Evolutionary conservation across 2,888 invertebrate genomes (phyloP).

Genomic region (Slavum lentiscoides): DNA sequence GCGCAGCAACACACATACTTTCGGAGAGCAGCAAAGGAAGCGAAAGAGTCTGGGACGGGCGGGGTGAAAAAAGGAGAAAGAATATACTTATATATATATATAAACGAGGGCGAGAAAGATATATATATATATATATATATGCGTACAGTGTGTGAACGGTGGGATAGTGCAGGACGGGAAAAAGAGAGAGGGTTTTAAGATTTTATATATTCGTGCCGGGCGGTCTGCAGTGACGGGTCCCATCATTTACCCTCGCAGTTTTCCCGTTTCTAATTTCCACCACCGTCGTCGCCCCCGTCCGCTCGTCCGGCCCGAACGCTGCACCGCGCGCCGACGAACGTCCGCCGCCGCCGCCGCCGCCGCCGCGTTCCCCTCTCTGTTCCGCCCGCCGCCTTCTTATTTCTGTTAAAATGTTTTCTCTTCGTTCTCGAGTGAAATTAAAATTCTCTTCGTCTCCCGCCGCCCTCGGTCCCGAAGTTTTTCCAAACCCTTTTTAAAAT

Average conservation of each 20-base stretch:
- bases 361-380: too few species aligned
- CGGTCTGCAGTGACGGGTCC: conserved; percentile 52
- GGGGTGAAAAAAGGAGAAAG: too few species aligned
- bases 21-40: conserved; percentile 23
- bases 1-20: conserved; percentile 27
- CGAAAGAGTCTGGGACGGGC: too few species aligned
- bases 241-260: conserved; percentile 53
- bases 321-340: background rate
- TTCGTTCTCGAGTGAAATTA: conserved; percentile 55
- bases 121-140: too few species aligned
- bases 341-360: background rate
- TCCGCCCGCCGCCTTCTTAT: conserved; percentile 38
- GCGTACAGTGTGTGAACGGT: too few species aligned
- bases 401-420: conserved; percentile 55
- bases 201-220: conserved; percentile 53
- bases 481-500: conserved; percentile 54
- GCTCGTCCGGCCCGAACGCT: background rate
- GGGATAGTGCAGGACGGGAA: background rate
- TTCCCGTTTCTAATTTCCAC: conserved; percentile 53
- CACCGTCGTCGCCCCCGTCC: conserved; percentile 6
- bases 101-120: too few species aligned
- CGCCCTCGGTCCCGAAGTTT: conserved; percentile 46
- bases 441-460: conserved; percentile 51
- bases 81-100: too few species aligned
- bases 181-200: conserved; percentile 47